phyloP scores from a whole-genome alignment of 2,113 vertebrate species.

The Oncorhynchus nerka region DNA sequence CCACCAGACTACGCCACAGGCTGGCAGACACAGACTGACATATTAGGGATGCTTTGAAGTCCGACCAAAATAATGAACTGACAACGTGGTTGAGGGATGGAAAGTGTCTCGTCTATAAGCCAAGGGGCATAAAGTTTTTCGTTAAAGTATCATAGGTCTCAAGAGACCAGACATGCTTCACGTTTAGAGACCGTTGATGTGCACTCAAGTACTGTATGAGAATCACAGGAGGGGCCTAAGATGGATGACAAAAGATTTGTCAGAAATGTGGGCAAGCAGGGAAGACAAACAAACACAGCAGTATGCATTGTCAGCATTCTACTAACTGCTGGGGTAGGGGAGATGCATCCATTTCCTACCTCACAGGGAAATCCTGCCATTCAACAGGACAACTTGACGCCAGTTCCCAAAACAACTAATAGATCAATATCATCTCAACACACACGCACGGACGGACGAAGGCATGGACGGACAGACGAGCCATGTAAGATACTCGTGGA shows the following conservation, averaged over 20 bases:
- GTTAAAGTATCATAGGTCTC: slow-evolving; percentile 37
- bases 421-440: slow-evolving; percentile 9
- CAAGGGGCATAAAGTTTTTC: slow-evolving; percentile 17
- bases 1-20: slow-evolving; percentile 41
- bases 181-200: slow-evolving; percentile 10
- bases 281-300: background rate
- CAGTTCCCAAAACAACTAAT: slow-evolving; percentile 20
- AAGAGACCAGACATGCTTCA: slow-evolving; percentile 36
- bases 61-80: slow-evolving; percentile 57
- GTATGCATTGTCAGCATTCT: slow-evolving; percentile 67
- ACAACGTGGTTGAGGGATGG: slow-evolving; percentile 31
- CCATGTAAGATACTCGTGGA: too few relatives aligned
- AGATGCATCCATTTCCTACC: slow-evolving; percentile 59
- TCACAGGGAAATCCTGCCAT: slow-evolving; percentile 72
- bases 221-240: too few relatives aligned
- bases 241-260: slow-evolving; percentile 4
- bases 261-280: slow-evolving; percentile 35
- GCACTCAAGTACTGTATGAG: too few relatives aligned
- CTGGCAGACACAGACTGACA: slow-evolving; percentile 17
- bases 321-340: slow-evolving; percentile 55
- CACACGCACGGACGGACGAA: slow-evolving; percentile 8
- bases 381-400: slow-evolving; percentile 55
- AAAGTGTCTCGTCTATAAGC: slow-evolving; percentile 9
- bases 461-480: background rate
- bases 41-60: slow-evolving; percentile 56